Percentiles rank a stretch among this genome's conserved stretches.
phyloP scores from a whole-genome alignment of 2,113 vertebrate species.

The Coryphaenoides rupestris region DNA sequence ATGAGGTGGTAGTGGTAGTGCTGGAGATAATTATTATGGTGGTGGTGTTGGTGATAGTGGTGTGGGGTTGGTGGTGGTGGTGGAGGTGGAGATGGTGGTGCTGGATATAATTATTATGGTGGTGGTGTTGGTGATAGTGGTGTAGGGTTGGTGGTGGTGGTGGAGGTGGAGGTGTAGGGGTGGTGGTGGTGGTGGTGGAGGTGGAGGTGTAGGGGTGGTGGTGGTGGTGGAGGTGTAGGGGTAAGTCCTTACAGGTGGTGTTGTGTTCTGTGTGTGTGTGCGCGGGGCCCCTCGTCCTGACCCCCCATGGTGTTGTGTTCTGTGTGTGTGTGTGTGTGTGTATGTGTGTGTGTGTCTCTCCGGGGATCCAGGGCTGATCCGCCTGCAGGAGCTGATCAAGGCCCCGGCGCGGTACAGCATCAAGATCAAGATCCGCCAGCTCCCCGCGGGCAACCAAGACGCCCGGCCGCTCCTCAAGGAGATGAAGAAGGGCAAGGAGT shows the following conservation, averaged over 20 bases:
- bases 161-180: too few relatives aligned
- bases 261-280: too few relatives aligned
- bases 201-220: too few relatives aligned
- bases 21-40: too few relatives aligned
- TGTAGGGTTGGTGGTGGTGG: too few relatives aligned
- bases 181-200: too few relatives aligned
- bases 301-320: too few relatives aligned
- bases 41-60: too few relatives aligned
- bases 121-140: background rate
- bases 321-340: background rate
- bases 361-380: constrained; percentile 85
- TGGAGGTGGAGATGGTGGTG: background rate
- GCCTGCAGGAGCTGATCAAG: constrained; percentile 98
- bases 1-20: too few relatives aligned
- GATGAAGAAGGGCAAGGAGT: constrained; percentile 97
- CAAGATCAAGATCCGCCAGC: constrained; percentile 96
- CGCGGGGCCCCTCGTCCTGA: too few relatives aligned
- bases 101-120: background rate
- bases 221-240: too few relatives aligned
- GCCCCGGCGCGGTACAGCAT: constrained; percentile 97
- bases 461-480: constrained; percentile 93
- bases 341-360: constrained; percentile 11
- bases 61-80: background rate
- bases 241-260: too few relatives aligned
- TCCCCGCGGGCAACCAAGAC: constrained; percentile 90